Percentiles rank a stretch among this genome's conserved stretches.
phyloP scores from a whole-genome alignment of 2,797 vertebrate species.

The Lithobates pipiens region DNA sequence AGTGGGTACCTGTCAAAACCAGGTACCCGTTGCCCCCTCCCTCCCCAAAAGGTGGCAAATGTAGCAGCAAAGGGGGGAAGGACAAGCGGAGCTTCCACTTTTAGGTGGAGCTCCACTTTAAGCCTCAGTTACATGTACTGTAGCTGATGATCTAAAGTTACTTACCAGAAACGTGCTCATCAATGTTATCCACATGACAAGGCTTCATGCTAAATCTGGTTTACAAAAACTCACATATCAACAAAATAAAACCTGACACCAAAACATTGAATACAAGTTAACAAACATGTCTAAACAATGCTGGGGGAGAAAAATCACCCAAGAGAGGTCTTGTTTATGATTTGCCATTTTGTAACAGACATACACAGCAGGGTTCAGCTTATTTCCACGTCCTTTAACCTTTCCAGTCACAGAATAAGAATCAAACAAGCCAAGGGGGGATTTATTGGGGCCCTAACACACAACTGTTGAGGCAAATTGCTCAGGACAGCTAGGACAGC shows the following conservation, averaged over 20 bases:
- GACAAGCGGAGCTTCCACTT: no score
- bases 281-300: not conserved
- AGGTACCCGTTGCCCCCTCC: no score
- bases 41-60: no score
- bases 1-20: no score
- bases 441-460: constrained; percentile 22
- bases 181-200: no score
- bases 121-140: no score
- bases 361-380: constrained; percentile 12
- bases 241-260: not conserved
- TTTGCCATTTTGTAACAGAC: constrained; percentile 13
- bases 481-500: constrained; percentile 27
- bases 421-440: constrained; percentile 32
- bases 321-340: constrained; percentile 23
- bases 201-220: not conserved
- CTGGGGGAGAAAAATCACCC: not conserved
- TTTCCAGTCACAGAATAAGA: constrained; percentile 35
- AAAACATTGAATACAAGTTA: not conserved
- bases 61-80: no score
- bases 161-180: no score
- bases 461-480: constrained; percentile 47
- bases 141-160: no score
- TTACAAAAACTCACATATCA: not conserved
- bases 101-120: no score
- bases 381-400: constrained; percentile 32